Base-by-base conservation (phyloP, 2,797 vertebrate species). In the Syndactyla subalaris region DNA sequence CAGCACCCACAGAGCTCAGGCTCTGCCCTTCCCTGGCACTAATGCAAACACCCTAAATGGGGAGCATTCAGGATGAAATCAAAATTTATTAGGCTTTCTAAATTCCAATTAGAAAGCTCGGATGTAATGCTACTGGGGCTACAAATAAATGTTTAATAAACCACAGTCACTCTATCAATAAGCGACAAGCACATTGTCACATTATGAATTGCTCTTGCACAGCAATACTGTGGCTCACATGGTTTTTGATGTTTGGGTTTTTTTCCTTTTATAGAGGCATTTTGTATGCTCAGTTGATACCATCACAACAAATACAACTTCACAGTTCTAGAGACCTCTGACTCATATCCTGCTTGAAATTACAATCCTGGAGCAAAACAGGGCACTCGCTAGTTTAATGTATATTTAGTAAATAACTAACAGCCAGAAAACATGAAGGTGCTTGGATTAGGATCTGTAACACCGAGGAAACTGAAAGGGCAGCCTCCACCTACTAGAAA, bases 31-130 rank as follows among this genome's bases (percentile, higher is more conserved):
- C 15, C 71, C 51, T 65, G 19, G 43, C 54, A 9, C 65, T 78
- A 82, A 75, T 8, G 19, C 71, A 75, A 96, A 88, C 78, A 92
- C 54, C 52, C 61, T 22, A 27, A 84, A 81, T 14, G 10, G 52
- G 85, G 73, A 81, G 66, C 89, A 65, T 58, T 78, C 83, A 36
- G 54, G 67, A 82, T 43, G 57, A 91, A 96, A 90, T 89, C 24
- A 90, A 78, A 88, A 89, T 91, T 72, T 93, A 96, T 87, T 85
- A 91, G 76, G 74, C 86, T 94, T 92, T 89, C 93, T 65, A 92
- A 85, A 91, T 83, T 92, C 90, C 87, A 96, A 88, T 95, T 95
- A 94, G 43, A 88, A 94, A 24, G 36, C 63, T 75, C 58, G 45
- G 54, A 57, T 70, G 68, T 58, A 87, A 89, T 9, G 21, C 54